These are phyloP conservation scores for Pachliopta kotzebuea DNA, from an alignment of 2,888 invertebrate genomes.

Conservation along the genomic window DNA sequence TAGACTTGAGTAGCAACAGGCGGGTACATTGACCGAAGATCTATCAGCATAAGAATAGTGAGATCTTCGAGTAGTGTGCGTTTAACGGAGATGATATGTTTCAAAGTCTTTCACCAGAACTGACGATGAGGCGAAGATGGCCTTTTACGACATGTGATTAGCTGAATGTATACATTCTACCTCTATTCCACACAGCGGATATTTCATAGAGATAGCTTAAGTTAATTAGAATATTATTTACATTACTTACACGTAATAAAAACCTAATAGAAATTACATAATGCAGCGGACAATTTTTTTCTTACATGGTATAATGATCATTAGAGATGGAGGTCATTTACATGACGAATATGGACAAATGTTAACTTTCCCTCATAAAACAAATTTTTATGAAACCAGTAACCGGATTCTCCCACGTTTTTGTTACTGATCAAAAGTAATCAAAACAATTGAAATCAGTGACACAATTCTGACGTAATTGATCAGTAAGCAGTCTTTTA, in stretches of 20 bases:
- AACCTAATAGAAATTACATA: constrained; percentile 5
- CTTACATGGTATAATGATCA: constrained; percentile 15
- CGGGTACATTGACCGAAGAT: not conserved
- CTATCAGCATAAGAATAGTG: not conserved
- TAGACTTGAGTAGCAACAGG: too few species aligned
- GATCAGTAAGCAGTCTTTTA: too few species aligned
- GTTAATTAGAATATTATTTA: too few species aligned
- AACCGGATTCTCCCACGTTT: constrained; percentile 24
- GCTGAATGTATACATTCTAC: too few species aligned
- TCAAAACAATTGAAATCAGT: not conserved
- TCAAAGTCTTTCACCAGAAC: not conserved
- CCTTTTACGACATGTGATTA: too few species aligned
- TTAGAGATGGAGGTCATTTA: constrained; percentile 23
- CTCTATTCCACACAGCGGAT: too few species aligned
- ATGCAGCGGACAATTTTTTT: not conserved
- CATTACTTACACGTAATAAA: not conserved
- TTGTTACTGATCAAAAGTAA: constrained; percentile 11
- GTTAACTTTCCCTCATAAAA: constrained; percentile 25
- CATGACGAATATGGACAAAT: constrained; percentile 17
- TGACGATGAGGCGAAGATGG: not conserved
- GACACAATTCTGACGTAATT: constrained; percentile 4
- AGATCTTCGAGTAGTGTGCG: not conserved
- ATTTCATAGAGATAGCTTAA: too few species aligned
- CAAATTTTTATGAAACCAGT: constrained; percentile 3
- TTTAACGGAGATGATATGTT: not conserved